Base-by-base conservation (phyloP, 2,888 invertebrate genomes). In the Keiferia lycopersicella region DNA sequence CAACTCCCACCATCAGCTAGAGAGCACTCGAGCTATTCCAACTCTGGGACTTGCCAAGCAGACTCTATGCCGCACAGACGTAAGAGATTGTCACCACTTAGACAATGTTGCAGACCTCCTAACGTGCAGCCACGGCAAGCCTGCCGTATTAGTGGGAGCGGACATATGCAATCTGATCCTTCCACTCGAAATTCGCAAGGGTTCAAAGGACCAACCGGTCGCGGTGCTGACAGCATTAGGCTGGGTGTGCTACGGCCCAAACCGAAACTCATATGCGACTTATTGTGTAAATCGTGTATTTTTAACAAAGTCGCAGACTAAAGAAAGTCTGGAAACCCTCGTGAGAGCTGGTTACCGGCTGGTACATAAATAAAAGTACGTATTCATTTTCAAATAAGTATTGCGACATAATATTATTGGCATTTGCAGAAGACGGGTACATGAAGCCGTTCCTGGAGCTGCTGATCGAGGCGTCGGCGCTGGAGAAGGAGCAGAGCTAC, bases 401-500 rank as follows among this genome's bases (percentile, higher is more conserved):
- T n/a, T n/a, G n/a, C n/a, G n/a, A n/a, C n/a, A n/a, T n/a, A n/a
- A n/a, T n/a, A n/a, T n/a, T n/a, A n/a, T n/a, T n/a, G n/a, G n/a
- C n/a, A 59, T 11, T n/a, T 18, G 18, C 26, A n/a, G n/a, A 84
- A 83, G 53, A 68, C 22, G 34, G 61, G 0, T 59, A 50, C 18
- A 50, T 69, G 12, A 77, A 73, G 58, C 68, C 77, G 0, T 80
- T 86, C 53, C 64, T 84, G 1, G 82, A 84, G 4, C 68, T 79
- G 34, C 69, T 83, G 34, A 78, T 83, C 20, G 72, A 79, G 12
- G 67, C 71, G 0, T 73, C 77, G 3, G 73, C 69, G 12, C 65
- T 71, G 2, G 64, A 66, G 2, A 39, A 41, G 14, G 41, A 41
- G 22, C 20, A 22, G 7, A 20, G 22, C 7, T 79, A 72, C 39